A percentile compares a stretch with the other conserved stretches of the same genome.
phyloP scores from a whole-genome alignment of 2,888 invertebrate species.

The Ferrisia virgata region DNA sequence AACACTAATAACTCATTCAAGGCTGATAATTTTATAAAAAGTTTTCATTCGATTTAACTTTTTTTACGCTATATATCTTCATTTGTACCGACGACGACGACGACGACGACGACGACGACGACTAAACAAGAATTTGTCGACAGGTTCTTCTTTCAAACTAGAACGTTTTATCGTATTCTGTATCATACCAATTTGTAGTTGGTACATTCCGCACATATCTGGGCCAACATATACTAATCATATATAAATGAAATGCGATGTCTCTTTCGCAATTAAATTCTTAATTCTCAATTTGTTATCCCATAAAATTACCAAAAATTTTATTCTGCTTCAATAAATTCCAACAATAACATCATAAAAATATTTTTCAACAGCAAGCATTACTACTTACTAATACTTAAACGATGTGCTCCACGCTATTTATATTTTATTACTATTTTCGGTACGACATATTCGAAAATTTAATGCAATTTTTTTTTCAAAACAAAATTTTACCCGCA shows the following conservation, averaged over 20 bases:
- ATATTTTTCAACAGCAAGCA: no score
- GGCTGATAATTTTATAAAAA: slow-evolving; percentile 11
- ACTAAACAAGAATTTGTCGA: not conserved
- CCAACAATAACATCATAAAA: no score
- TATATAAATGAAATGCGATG: not conserved
- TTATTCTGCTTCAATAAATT: no score
- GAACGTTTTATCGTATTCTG: not conserved
- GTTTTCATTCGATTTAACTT: slow-evolving; percentile 25
- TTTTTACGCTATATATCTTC: slow-evolving; percentile 6
- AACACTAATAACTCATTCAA: slow-evolving; percentile 1
- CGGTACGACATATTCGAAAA: not conserved
- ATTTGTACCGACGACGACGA: not conserved
- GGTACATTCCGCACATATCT: not conserved
- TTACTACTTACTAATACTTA: no score
- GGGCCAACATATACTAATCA: not conserved
- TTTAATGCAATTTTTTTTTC: not conserved
- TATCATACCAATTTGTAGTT: no score
- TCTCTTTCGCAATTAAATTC: slow-evolving; percentile 15
- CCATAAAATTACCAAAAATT: not conserved
- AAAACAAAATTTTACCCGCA: not conserved
- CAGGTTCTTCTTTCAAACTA: not conserved
- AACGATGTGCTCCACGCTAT: no score
- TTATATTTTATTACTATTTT: no score
- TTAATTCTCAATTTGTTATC: not conserved
- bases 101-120: no score